Conservation (phyloP, 2,113 vertebrate genomes). For the Prietella phreatophila region DNA sequence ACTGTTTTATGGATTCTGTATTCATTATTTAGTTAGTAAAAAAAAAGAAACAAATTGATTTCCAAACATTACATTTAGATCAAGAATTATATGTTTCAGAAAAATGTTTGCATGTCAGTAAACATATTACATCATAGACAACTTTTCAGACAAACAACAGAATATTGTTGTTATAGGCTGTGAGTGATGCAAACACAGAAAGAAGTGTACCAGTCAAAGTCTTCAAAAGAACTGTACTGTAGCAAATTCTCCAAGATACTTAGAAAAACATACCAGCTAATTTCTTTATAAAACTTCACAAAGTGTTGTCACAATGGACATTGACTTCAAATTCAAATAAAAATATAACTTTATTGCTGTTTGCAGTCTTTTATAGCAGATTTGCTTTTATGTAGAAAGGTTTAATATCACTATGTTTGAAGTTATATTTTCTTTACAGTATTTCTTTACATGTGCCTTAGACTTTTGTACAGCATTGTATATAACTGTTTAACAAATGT, state of each 20-base stretch:
- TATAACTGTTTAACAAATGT: not conserved
- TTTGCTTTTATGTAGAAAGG: not conserved
- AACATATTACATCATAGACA: not conserved
- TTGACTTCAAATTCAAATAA: too few species aligned
- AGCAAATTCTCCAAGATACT: not conserved
- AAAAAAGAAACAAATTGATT: too few species aligned
- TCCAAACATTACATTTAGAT: not conserved
- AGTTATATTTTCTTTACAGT: not conserved
- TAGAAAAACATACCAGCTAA: not conserved
- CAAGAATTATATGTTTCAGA: not conserved
- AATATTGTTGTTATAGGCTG: not conserved
- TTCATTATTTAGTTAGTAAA: not conserved
- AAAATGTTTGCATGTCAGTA: not conserved
- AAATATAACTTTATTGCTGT: not conserved
- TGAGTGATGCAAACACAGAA: not conserved
- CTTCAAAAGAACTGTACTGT: not conserved
- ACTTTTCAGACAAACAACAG: not conserved
- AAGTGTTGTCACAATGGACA: not conserved
- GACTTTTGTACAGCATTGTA: not conserved
- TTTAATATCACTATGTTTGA: not conserved
- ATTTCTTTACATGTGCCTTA: not conserved
- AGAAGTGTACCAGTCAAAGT: not conserved
- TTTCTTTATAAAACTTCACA: not conserved
- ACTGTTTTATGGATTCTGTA: not conserved
- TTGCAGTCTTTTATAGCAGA: not conserved